Base-by-base conservation (phyloP, 2,113 vertebrate species). In the Parus major region DNA sequence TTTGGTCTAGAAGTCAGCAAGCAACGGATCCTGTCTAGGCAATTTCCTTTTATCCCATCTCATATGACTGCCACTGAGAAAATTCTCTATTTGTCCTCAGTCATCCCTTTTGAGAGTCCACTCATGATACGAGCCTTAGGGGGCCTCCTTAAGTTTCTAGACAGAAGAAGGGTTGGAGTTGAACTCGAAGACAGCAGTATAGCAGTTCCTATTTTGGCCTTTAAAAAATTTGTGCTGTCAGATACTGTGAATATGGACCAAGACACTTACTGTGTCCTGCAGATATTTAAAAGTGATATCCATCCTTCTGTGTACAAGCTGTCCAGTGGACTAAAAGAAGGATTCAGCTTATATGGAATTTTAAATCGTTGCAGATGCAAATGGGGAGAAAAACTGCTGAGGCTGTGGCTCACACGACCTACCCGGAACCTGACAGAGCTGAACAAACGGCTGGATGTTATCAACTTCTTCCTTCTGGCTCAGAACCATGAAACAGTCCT, bases 221-320 rank as follows among this genome's bases (percentile, higher is more conserved):
- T 99, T 93, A 98, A 98, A 96, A 98, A 98, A 95, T 99, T 99
- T 98, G 97, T 98, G 24, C 41, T 97, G 52, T 95, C 95, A 91
- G 95, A 97, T 82, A 96, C 85, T 98, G 99, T 99, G 98, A 85
- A 97, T 97, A 92, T 97, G 63, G 97, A 97, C 78, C 94, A 97
- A 95, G 97, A 97, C 35, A 65, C 84, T 92, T 95, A 93, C 87
- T 99, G 98, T 82, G 99, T 99, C 41, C 97, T 99, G 49, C 99
- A 99, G 95, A 99, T 99, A 97, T 99, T 99, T 96, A 99, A 99
- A 97, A 98, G 98, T 60, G 99, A 99, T 65, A 97, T 98, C n/a
- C 99, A 99, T 82, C 99, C 99, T 53, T 99, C 99, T 4, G 99
- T 99, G 68, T 99, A 99, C 96, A 99, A 99, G 95, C 95, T 99